These are phyloP conservation scores for Patella caerulea DNA, from an alignment of 2,888 invertebrate genomes.

Conservation along the genomic window DNA sequence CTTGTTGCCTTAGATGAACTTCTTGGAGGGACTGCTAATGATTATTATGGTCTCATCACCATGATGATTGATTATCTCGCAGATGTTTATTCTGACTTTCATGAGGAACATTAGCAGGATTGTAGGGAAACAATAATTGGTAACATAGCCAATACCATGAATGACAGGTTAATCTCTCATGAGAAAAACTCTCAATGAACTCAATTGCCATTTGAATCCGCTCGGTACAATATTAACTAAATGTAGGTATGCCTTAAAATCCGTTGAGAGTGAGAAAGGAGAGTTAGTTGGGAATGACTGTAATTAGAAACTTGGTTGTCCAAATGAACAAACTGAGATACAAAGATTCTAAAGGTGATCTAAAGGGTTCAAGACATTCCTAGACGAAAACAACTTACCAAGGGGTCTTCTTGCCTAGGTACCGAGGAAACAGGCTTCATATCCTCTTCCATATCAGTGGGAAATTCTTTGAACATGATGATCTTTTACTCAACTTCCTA, in stretches of 20 bases:
- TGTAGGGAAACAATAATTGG: constrained; percentile 15
- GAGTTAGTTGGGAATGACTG: constrained; percentile 34
- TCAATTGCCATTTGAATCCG: constrained; percentile 18
- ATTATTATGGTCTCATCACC: constrained; percentile 29
- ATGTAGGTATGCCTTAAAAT: constrained; percentile 20
- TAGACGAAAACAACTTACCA: constrained; percentile 19
- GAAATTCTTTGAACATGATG: constrained; percentile 15
- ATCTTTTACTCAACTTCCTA: constrained; percentile 14
- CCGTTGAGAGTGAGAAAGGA: constrained; percentile 20
- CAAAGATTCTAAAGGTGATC: constrained; percentile 39
- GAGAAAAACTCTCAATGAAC: constrained; percentile 30
- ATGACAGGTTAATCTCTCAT: constrained; percentile 27
- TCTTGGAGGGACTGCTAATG: constrained; percentile 33
- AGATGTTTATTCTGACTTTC: constrained; percentile 17
- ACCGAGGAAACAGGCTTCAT: constrained; percentile 32
- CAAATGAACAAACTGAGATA: constrained; percentile 35
- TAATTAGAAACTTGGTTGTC: constrained; percentile 28
- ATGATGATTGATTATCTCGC: constrained; percentile 20
- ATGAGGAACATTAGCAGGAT: constrained; percentile 19
- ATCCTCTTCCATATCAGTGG: constrained; percentile 28
- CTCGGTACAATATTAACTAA: constrained; percentile 26
- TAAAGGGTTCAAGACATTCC: constrained; percentile 27
- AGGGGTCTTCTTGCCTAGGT: constrained; percentile 25
- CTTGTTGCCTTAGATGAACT: constrained; percentile 29
- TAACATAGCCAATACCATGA: constrained; percentile 33